Percentiles rank a stretch among this genome's conserved stretches.
phyloP scores from a whole-genome alignment of 2,888 invertebrate species.

The Drosophila cracens region DNA sequence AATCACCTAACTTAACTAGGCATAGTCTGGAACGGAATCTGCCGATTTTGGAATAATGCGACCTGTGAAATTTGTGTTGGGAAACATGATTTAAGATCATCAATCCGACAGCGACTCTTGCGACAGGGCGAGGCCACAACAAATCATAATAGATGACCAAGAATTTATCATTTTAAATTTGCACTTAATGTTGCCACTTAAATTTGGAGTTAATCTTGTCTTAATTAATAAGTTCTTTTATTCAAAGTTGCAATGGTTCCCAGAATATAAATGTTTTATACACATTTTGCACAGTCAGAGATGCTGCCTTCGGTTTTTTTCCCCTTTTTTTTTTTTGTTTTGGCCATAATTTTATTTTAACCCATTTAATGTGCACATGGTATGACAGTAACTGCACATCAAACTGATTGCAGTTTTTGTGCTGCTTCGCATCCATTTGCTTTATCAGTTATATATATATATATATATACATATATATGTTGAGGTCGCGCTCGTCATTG shows the following conservation, averaged over 20 bases:
- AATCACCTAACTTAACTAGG: too few species aligned
- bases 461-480: background rate
- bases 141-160: background rate
- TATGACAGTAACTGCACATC: constrained; percentile 1
- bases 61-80: too few species aligned
- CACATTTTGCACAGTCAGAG: background rate
- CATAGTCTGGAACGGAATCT: background rate
- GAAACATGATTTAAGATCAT: background rate
- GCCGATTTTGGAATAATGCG: background rate
- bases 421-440: background rate
- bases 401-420: constrained; percentile 8
- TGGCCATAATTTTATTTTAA: background rate
- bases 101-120: background rate
- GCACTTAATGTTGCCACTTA: background rate
- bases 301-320: background rate
- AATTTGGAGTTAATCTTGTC: background rate
- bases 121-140: too few species aligned
- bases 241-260: background rate
- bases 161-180: background rate
- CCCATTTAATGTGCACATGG: background rate
- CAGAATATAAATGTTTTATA: background rate
- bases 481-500: constrained; percentile 33
- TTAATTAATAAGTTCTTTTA: background rate
- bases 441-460: background rate
- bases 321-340: background rate